A percentile compares a stretch with the other conserved stretches of the same genome.
These are phyloP conservation scores for Varanus komodoensis DNA, from an alignment of 2,113 vertebrate genomes.

Conservation along the genomic window DNA sequence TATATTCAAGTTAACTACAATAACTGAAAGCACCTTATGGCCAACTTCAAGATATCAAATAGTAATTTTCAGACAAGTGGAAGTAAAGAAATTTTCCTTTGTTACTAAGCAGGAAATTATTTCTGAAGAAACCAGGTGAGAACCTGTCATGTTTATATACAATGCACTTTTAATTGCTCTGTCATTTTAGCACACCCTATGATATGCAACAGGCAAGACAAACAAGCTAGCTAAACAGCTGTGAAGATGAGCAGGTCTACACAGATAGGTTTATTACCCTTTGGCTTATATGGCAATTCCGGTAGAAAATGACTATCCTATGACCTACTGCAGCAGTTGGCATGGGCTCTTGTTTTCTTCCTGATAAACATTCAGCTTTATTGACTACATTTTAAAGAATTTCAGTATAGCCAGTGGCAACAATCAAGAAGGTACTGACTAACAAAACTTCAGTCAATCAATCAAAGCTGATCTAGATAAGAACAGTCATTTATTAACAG, in stretches of 20 bases:
- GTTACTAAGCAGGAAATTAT: neutral
- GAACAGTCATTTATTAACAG: constrained; percentile 35
- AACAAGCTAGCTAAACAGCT: constrained; percentile 40
- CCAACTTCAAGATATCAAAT: neutral
- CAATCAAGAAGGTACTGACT: constrained; percentile 20
- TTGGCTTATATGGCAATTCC: constrained; percentile 59
- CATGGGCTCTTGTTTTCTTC: constrained; percentile 36
- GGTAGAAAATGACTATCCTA: constrained; percentile 60
- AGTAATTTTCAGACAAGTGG: neutral
- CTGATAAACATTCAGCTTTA: constrained; percentile 27
- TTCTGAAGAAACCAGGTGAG: neutral
- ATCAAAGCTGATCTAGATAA: constrained; percentile 34
- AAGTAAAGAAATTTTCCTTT: neutral
- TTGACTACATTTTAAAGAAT: constrained; percentile 31
- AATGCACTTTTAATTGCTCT: constrained; percentile 40
- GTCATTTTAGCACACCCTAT: constrained; percentile 20
- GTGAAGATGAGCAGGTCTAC: constrained; percentile 44
- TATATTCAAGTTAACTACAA: no score
- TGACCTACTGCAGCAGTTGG: constrained; percentile 44
- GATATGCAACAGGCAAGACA: constrained; percentile 44
- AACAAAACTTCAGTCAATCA: constrained; percentile 43
- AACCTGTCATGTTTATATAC: constrained; percentile 32
- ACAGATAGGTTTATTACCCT: constrained; percentile 55
- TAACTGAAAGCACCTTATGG: no score
- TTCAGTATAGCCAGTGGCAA: constrained; percentile 47